phyloP scores from a whole-genome alignment of 35 echinoderm and acorn worm species.

The Heliocidaris tuberculata region DNA sequence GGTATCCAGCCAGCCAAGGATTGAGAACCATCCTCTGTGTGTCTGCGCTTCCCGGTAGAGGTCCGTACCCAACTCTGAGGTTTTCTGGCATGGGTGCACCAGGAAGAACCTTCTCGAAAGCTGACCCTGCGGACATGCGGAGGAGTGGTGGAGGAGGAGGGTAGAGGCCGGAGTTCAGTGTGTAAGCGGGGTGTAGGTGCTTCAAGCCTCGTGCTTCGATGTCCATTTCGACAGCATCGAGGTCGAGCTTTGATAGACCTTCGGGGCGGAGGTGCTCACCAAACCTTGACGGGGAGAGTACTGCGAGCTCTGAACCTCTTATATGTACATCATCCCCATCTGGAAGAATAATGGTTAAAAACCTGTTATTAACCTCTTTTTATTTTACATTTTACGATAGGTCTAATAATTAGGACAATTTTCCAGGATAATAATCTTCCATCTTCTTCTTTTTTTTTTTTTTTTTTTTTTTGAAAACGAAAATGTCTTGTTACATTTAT shows the following conservation, averaged over 20 bases:
- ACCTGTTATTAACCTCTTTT: too few species aligned
- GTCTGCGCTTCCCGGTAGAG: neutral
- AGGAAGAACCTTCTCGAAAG: slow-evolving; percentile 50
- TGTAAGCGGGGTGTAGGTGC: neutral
- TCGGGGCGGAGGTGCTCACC: neutral
- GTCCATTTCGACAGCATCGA: neutral
- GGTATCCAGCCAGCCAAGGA: neutral
- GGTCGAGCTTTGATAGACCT: neutral
- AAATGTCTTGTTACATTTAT: too few species aligned
- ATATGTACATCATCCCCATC: neutral
- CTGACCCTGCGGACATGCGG: slow-evolving; percentile 43
- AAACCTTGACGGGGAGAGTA: too few species aligned
- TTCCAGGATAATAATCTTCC: too few species aligned
- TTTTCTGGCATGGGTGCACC: neutral
- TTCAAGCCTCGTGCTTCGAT: neutral
- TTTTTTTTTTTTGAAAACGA: too few species aligned
- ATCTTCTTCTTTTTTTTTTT: too few species aligned
- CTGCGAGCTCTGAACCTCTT: neutral
- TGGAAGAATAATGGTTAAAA: neutral
- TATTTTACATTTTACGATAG: too few species aligned
- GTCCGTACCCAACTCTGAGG: neutral
- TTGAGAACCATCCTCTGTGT: neutral
- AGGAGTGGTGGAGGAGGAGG: slow-evolving; percentile 21
- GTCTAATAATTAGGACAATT: too few species aligned
- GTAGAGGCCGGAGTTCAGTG: neutral